Conservation (phyloP, 2,888 invertebrate genomes). For the Luffia ferchaultella region DNA sequence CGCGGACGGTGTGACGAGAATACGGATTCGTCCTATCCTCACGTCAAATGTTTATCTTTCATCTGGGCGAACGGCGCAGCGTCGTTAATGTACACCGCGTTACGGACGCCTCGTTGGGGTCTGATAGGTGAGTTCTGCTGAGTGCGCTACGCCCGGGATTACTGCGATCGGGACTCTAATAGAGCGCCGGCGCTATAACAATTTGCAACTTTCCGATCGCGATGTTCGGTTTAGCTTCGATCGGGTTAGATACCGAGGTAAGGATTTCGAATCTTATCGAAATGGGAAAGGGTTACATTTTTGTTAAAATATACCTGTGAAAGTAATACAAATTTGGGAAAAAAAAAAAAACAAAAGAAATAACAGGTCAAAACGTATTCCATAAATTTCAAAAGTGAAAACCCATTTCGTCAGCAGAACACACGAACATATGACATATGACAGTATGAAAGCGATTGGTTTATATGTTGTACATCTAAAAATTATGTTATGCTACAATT, state of each 20-base stretch:
- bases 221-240: not conserved
- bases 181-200: conserved; percentile 15
- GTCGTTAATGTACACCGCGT: conserved; percentile 50
- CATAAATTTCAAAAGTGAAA: too few relatives aligned
- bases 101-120: conserved; percentile 32
- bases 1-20: conserved; percentile 61
- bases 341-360: too few relatives aligned
- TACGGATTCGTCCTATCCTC: conserved; percentile 57
- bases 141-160: conserved; percentile 20
- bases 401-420: too few relatives aligned
- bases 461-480: not conserved
- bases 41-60: conserved; percentile 65
- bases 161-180: not conserved
- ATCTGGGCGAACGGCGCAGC: conserved; percentile 45
- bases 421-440: not conserved
- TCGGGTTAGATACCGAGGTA: not conserved
- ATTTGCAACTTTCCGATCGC: conserved; percentile 17
- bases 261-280: not conserved
- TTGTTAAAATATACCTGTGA: conserved; percentile 9
- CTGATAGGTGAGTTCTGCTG: conserved; percentile 32
- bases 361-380: too few relatives aligned
- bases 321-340: not conserved
- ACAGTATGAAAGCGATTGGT: not conserved
- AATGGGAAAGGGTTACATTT: conserved; percentile 6
- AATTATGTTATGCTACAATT: not conserved